phyloP scores from a whole-genome alignment of 2,797 vertebrate species.

The Sardinella longiceps region DNA sequence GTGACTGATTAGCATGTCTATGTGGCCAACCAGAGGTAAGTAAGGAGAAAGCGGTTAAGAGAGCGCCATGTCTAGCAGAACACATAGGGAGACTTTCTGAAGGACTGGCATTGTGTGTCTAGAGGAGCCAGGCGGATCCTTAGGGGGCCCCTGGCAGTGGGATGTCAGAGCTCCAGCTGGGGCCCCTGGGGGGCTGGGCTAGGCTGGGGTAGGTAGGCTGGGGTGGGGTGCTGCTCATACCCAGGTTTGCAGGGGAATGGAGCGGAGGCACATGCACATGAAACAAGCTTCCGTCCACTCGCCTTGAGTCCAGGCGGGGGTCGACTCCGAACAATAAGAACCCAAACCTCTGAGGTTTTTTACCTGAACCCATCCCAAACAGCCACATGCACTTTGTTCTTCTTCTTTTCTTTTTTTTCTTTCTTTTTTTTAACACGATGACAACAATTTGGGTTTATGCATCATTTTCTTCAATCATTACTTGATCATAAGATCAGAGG shows the following conservation, averaged over 20 bases:
- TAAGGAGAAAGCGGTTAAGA: constrained; percentile 33
- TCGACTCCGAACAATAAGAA: constrained; percentile 74
- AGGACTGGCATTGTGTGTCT: constrained; percentile 23
- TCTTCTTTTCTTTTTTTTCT: constrained; percentile 16
- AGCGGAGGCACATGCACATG: constrained; percentile 81
- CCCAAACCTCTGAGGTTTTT: constrained; percentile 55
- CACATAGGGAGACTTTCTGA: constrained; percentile 40
- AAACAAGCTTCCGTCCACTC: constrained; percentile 78
- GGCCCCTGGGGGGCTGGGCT: too few species aligned
- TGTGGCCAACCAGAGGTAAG: background rate
- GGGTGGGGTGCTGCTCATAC: constrained; percentile 82
- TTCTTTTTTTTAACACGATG: constrained; percentile 37
- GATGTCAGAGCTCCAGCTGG: constrained; percentile 51
- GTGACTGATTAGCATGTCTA: background rate
- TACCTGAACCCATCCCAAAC: constrained; percentile 71
- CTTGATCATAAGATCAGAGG: background rate
- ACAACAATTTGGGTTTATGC: background rate
- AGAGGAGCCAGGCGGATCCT: constrained; percentile 24
- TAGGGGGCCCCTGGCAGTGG: constrained; percentile 34
- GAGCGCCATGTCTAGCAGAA: background rate
- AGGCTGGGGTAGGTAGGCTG: constrained; percentile 53
- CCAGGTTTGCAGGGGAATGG: constrained; percentile 81
- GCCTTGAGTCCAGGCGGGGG: constrained; percentile 67
- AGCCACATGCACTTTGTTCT: constrained; percentile 78
- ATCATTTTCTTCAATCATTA: constrained; percentile 5